A percentile compares a stretch with the other conserved stretches of the same genome.
Conservation (phyloP, 1,140 invertebrate species). For the Pteromalus puparum region DNA sequence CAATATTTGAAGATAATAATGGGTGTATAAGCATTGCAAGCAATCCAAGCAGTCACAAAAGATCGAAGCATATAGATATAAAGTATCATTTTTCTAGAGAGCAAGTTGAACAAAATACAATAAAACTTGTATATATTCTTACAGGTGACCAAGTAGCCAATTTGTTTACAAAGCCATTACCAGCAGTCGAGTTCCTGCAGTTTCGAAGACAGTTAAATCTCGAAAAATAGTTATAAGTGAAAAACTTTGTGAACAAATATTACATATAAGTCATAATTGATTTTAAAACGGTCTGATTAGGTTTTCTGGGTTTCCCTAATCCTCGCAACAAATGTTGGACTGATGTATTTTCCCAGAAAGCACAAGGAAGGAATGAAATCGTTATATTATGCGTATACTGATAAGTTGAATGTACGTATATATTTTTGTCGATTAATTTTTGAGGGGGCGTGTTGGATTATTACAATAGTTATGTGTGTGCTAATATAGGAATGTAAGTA, state of each 20-base stretch:
- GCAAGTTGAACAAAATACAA: background rate
- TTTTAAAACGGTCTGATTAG: background rate
- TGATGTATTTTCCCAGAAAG: constrained; percentile 33
- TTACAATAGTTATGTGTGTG: background rate
- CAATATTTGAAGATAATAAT: constrained; percentile 48
- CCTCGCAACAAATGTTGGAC: constrained; percentile 53
- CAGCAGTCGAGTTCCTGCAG: background rate
- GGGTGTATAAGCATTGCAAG: constrained; percentile 43
- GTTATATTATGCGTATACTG: background rate
- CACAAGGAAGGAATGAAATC: background rate
- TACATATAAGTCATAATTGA: background rate
- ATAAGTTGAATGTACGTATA: too few relatives aligned
- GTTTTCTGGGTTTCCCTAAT: constrained; percentile 56
- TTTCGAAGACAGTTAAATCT: constrained; percentile 10
- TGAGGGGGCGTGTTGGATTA: too few relatives aligned
- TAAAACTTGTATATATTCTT: background rate
- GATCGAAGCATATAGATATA: constrained; percentile 23
- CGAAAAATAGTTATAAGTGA: background rate
- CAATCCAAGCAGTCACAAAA: constrained; percentile 23
- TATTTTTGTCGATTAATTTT: too few relatives aligned
- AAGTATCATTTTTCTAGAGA: constrained; percentile 1
- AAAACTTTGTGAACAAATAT: background rate
- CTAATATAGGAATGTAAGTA: too few relatives aligned
- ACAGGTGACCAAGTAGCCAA: background rate
- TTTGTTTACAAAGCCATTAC: background rate